Conservation (phyloP, 2,113 vertebrate species). For the Cyanoramphus novaezelandiae region DNA sequence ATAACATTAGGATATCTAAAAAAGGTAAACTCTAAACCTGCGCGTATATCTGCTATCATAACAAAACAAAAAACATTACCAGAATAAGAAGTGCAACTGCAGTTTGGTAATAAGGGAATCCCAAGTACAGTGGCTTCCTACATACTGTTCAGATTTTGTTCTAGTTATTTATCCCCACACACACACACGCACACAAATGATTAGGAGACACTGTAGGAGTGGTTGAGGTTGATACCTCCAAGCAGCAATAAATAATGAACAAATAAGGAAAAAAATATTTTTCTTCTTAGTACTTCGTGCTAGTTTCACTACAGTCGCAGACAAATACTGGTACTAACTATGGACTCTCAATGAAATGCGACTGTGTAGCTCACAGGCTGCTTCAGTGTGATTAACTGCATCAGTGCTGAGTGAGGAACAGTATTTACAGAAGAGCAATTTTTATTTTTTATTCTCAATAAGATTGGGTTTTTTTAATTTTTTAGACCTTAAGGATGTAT, state of each 20-base stretch:
- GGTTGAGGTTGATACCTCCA: not conserved
- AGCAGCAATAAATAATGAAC: not conserved
- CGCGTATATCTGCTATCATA: not conserved
- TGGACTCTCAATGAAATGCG: not conserved
- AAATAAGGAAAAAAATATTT: not conserved
- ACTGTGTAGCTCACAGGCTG: not conserved
- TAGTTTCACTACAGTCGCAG: not conserved
- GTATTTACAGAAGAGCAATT: not conserved
- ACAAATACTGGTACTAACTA: not conserved
- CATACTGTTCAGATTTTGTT: not conserved
- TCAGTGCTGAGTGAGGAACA: not conserved
- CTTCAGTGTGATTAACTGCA: not conserved
- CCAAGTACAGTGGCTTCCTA: not conserved
- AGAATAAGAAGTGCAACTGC: not conserved
- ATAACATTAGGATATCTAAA: not conserved
- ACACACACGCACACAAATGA: not conserved
- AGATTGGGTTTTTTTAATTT: not conserved
- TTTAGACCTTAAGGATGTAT: not conserved
- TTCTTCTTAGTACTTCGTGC: not conserved
- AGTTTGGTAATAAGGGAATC: not conserved
- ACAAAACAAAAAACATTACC: not conserved
- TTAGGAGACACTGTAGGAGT: not conserved
- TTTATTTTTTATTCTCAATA: not conserved
- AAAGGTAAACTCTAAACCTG: not conserved
- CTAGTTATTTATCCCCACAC: not conserved